A percentile compares a stretch with the other conserved stretches of the same genome.
These are phyloP conservation scores for Kradibia gibbosae DNA, from an alignment of 1,140 invertebrate species.

Conservation along the genomic window DNA sequence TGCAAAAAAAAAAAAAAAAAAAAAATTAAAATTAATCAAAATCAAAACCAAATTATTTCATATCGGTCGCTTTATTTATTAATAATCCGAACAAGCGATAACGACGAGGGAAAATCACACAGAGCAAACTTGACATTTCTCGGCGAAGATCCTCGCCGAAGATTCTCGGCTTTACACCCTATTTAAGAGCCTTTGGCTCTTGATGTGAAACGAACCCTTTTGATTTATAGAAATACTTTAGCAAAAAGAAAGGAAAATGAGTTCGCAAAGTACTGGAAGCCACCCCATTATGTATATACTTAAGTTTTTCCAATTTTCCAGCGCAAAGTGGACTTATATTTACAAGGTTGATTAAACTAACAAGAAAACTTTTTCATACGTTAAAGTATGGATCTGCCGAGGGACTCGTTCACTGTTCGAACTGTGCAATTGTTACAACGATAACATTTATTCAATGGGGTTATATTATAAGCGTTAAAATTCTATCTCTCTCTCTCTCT, in stretches of 20 bases:
- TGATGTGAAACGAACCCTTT: conserved; percentile 53
- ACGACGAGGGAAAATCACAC: conserved; percentile 65
- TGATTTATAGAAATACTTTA: not conserved
- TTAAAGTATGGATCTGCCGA: not conserved
- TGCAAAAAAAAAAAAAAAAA: not conserved
- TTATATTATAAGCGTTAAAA: too few relatives aligned
- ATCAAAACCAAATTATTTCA: too few relatives aligned
- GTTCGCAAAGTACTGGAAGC: conserved; percentile 20
- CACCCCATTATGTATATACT: not conserved
- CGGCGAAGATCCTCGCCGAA: too few relatives aligned
- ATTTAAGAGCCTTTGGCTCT: conserved; percentile 55
- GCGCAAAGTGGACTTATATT: conserved; percentile 8
- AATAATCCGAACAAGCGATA: conserved; percentile 55
- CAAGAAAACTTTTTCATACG: not conserved
- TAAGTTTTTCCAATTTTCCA: conserved; percentile 15
- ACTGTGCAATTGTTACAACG: not conserved
- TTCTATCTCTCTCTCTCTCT: too few relatives aligned
- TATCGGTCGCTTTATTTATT: too few relatives aligned
- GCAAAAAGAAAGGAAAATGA: not conserved
- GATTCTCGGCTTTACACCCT: conserved; percentile 71
- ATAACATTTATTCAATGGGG: too few relatives aligned
- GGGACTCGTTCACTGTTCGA: not conserved
- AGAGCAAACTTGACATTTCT: conserved; percentile 72
- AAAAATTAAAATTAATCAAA: too few relatives aligned
- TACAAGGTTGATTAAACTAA: conserved; percentile 14